These are phyloP conservation scores for Metalampra italica DNA, from an alignment of 2,888 invertebrate genomes.

Conservation along the genomic window DNA sequence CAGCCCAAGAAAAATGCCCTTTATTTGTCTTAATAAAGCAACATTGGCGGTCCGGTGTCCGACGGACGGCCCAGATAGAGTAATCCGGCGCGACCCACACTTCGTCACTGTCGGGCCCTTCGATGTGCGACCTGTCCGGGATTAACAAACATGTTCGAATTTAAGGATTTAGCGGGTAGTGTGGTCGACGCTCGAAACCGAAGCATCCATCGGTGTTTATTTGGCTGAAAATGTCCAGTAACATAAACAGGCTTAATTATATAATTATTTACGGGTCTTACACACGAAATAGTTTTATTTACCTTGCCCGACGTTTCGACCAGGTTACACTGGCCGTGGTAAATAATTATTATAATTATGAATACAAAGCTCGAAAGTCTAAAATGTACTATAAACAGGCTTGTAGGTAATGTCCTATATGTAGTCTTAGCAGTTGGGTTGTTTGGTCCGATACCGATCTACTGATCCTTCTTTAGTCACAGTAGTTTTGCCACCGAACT, in stretches of 20 bases:
- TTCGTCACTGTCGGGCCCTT: conserved; percentile 65
- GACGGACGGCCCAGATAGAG: conserved; percentile 15
- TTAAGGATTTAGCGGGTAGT: conserved; percentile 45
- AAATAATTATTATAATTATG: too few relatives aligned
- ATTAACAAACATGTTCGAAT: conserved; percentile 69
- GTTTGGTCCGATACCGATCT: too few relatives aligned
- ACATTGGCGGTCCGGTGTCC: conserved; percentile 22
- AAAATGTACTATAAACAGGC: too few relatives aligned
- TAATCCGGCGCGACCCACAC: conserved; percentile 42
- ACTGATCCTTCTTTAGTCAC: too few relatives aligned
- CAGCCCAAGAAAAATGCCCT: conserved; percentile 30
- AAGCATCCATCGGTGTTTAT: conserved; percentile 37
- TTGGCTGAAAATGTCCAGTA: conserved; percentile 12
- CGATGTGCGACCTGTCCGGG: conserved; percentile 53
- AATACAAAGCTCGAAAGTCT: too few relatives aligned
- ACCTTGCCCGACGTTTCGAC: too few relatives aligned
- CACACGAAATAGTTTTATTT: too few relatives aligned
- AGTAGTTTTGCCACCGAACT: too few relatives aligned
- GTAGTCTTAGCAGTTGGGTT: too few relatives aligned
- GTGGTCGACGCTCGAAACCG: conserved; percentile 37
- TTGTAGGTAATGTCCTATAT: too few relatives aligned
- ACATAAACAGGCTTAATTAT: not conserved
- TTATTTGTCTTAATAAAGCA: conserved; percentile 55
- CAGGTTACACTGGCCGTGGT: too few relatives aligned
- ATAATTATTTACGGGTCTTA: too few relatives aligned